These are phyloP conservation scores for Malurus elegans DNA, from an alignment of 2,113 vertebrate genomes.

Conservation along the genomic window DNA sequence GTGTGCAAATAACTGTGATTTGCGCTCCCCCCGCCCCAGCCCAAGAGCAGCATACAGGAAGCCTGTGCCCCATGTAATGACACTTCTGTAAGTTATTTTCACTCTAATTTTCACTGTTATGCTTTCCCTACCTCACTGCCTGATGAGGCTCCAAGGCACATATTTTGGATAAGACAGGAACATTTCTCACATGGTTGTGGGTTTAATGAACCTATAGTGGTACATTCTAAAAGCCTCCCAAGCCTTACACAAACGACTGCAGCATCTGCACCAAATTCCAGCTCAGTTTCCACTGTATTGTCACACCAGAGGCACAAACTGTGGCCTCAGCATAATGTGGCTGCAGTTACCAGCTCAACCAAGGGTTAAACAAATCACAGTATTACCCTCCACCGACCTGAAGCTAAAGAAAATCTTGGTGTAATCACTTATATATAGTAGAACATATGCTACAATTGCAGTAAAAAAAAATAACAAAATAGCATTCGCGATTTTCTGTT, in stretches of 20 bases:
- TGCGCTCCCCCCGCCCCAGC: accelerated
- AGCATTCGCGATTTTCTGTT: background rate
- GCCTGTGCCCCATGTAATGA: background rate
- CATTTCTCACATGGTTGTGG: background rate
- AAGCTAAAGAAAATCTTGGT: background rate
- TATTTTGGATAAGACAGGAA: background rate
- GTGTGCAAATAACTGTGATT: background rate
- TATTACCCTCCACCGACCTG: background rate
- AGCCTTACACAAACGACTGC: background rate
- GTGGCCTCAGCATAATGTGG: background rate
- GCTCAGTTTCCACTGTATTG: background rate
- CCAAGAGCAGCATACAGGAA: accelerated
- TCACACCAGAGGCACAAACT: background rate
- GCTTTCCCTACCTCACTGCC: background rate
- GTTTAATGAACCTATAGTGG: background rate
- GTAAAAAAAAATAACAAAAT: background rate
- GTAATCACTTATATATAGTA: background rate
- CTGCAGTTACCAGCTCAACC: background rate
- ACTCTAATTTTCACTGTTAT: background rate
- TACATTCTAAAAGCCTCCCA: background rate
- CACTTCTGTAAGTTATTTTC: background rate
- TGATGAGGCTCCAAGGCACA: background rate
- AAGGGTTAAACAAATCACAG: background rate
- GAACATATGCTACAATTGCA: background rate
- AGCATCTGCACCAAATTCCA: background rate